These are phyloP conservation scores for Falco cherrug DNA, from an alignment of 2,797 vertebrate genomes.

Conservation along the genomic window DNA sequence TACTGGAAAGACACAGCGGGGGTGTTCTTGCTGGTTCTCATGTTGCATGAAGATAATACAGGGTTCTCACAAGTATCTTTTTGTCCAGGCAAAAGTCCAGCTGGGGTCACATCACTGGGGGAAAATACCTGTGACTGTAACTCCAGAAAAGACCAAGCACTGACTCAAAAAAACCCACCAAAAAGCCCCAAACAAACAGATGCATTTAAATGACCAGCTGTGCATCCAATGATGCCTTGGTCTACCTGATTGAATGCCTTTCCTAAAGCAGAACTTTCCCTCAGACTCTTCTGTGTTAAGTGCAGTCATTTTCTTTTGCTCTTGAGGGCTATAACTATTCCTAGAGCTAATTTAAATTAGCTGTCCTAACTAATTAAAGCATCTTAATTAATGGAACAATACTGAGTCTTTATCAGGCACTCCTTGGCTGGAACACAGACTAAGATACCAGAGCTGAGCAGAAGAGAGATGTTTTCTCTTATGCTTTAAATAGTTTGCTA, in stretches of 20 bases:
- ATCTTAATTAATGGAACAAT: constrained; percentile 36
- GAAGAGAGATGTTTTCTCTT: not conserved
- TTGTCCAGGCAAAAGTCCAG: not conserved
- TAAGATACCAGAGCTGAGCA: not conserved
- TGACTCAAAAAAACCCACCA: not conserved
- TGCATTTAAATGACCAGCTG: not conserved
- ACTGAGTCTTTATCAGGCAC: not conserved
- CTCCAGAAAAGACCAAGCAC: not conserved
- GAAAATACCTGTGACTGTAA: not conserved
- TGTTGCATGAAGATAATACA: not conserved
- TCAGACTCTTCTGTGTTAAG: not conserved
- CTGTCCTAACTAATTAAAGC: constrained; percentile 38
- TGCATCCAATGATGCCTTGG: not conserved
- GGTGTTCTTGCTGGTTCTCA: not conserved
- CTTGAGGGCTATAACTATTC: not conserved
- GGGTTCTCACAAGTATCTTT: not conserved
- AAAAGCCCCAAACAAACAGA: not conserved
- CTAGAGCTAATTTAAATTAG: constrained; percentile 29
- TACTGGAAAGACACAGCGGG: not conserved
- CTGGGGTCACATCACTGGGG: not conserved
- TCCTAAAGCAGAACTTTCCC: not conserved
- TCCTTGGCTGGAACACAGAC: not conserved
- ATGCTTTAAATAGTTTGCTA: constrained; percentile 3
- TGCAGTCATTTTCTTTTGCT: not conserved
- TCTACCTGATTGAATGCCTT: not conserved